phyloP scores from a whole-genome alignment of 2,888 invertebrate species.

The Pemphredon lugubris region DNA sequence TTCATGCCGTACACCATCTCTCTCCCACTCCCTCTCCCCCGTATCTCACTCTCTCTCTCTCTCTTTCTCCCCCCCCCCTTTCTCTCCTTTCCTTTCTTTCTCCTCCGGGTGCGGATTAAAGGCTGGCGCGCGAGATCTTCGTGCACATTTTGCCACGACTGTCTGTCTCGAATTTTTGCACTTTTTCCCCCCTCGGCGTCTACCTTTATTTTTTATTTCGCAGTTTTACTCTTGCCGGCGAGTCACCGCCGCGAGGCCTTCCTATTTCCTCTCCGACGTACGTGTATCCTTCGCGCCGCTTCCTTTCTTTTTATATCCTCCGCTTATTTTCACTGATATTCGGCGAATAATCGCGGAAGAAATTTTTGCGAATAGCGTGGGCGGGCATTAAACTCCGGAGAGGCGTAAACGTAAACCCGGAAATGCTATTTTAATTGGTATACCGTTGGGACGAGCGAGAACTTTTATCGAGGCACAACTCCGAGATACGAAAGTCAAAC shows the following conservation, averaged over 20 bases:
- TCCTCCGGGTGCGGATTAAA: conserved; percentile 57
- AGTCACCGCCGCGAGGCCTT: conserved; percentile 60
- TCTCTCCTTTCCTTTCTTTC: conserved; percentile 9
- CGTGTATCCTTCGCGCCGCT: conserved; percentile 34
- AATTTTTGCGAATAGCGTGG: conserved; percentile 43
- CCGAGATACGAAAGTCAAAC: too few relatives aligned
- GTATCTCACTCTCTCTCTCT: conserved; percentile 15
- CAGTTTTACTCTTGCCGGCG: conserved; percentile 46
- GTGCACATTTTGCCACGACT: conserved; percentile 52
- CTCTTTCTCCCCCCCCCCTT: neutral
- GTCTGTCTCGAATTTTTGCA: conserved; percentile 27
- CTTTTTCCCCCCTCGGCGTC: conserved; percentile 6
- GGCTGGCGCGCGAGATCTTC: conserved; percentile 43
- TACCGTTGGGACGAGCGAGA: too few relatives aligned
- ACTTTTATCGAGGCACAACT: too few relatives aligned
- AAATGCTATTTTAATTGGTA: neutral
- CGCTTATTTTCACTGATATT: conserved; percentile 51
- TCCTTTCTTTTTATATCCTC: conserved; percentile 24
- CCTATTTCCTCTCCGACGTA: conserved; percentile 69
- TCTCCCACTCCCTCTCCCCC: too few relatives aligned
- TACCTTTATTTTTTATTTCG: conserved; percentile 44
- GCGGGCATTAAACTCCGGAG: neutral
- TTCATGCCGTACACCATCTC: conserved; percentile 55
- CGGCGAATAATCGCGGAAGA: conserved; percentile 41
- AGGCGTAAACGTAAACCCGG: neutral